phyloP scores from a whole-genome alignment of 2,888 invertebrate genomes.

The Mesochorus sp. region DNA sequence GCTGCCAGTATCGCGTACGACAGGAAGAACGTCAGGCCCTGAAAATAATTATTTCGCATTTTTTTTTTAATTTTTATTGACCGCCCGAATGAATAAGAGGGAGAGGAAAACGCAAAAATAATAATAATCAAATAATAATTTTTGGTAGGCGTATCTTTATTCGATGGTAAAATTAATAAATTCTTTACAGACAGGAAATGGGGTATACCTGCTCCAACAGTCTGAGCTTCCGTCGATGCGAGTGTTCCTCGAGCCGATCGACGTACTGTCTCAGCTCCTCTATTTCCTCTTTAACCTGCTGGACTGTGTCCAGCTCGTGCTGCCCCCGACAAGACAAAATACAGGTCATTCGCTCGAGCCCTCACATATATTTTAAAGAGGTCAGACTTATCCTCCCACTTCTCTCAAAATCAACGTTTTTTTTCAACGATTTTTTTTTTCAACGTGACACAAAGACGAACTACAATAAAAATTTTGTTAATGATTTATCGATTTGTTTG shows the following conservation, averaged over 20 bases:
- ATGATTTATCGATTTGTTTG: too few relatives aligned
- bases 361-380: too few relatives aligned
- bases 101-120: too few relatives aligned
- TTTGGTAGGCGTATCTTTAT: slow-evolving; percentile 26
- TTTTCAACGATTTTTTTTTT: too few relatives aligned
- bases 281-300: slow-evolving; percentile 97
- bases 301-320: slow-evolving; percentile 96
- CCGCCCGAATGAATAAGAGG: too few relatives aligned
- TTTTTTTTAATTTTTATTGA: too few relatives aligned
- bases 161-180: neutral
- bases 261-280: slow-evolving; percentile 96
- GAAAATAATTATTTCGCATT: slow-evolving; percentile 67
- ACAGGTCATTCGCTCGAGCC: too few relatives aligned
- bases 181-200: too few relatives aligned
- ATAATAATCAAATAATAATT: slow-evolving; percentile 53
- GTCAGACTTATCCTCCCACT: too few relatives aligned
- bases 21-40: slow-evolving; percentile 97
- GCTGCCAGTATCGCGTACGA: slow-evolving; percentile 97
- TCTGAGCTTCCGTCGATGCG: slow-evolving; percentile 93
- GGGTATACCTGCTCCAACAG: slow-evolving; percentile 93
- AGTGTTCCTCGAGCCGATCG: slow-evolving; percentile 95
- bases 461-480: too few relatives aligned
- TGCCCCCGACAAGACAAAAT: slow-evolving; percentile 61
- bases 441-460: too few relatives aligned
- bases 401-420: too few relatives aligned